phyloP scores from a whole-genome alignment of 2,113 vertebrate genomes.

The Catharus minimus region DNA sequence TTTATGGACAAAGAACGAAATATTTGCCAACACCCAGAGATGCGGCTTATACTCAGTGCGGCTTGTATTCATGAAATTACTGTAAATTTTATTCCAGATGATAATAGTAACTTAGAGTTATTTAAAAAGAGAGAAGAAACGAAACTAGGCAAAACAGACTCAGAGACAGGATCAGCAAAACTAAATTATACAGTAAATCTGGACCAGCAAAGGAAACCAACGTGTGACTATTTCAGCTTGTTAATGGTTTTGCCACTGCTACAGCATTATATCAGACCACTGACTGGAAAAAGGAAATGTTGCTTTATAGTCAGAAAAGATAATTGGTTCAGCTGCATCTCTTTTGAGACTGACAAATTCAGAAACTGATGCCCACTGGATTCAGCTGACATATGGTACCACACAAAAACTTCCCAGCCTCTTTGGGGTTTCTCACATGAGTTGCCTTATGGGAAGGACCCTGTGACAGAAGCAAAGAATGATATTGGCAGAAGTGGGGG shows the following conservation, averaged over 20 bases:
- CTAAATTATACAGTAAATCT: background rate
- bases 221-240: background rate
- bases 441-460: background rate
- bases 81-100: background rate
- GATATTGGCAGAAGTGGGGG: background rate
- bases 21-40: no score
- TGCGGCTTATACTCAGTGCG: no score
- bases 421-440: background rate
- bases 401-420: background rate
- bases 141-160: background rate
- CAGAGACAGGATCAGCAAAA: background rate
- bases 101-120: background rate
- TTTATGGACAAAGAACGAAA: no score
- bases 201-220: background rate
- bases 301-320: background rate
- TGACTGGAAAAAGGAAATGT: background rate
- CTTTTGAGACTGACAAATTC: background rate
- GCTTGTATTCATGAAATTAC: no score
- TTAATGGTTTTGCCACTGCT: background rate
- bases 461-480: background rate
- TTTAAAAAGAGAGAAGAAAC: background rate
- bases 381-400: background rate
- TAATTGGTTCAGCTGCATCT: background rate
- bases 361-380: background rate
- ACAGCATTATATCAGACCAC: background rate